phyloP scores from a whole-genome alignment of 2,797 vertebrate genomes.

The Melanotaenia pygmaea region DNA sequence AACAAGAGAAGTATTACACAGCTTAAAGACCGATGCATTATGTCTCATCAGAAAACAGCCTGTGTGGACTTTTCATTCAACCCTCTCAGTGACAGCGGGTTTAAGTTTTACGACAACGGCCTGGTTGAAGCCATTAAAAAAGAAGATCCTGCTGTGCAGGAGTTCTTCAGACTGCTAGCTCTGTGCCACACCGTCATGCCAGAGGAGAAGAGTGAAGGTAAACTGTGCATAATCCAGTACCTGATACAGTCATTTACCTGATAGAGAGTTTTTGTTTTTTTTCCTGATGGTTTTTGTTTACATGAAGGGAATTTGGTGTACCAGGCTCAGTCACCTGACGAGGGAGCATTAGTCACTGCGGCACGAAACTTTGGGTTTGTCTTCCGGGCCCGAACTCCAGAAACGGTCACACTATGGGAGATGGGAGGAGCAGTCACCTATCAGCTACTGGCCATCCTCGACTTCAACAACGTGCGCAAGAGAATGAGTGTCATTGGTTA shows the following conservation, averaged over 20 bases:
- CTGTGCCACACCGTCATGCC: constrained; percentile 95
- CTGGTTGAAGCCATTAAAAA: constrained; percentile 87
- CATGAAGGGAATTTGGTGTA: constrained; percentile 86
- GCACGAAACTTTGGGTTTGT: constrained; percentile 93
- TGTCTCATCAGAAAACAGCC: constrained; percentile 79
- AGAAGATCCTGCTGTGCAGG: constrained; percentile 84
- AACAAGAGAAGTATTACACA: neutral
- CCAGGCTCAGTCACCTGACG: constrained; percentile 94
- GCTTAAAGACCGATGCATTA: neutral
- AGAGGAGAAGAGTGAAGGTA: constrained; percentile 90
- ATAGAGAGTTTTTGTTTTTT: neutral
- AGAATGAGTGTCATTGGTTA: constrained; percentile 95
- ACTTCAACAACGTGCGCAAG: constrained; percentile 95
- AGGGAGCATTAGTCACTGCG: constrained; percentile 91
- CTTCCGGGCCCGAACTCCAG: constrained; percentile 89
- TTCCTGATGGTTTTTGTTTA: constrained; percentile 42
- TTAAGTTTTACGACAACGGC: constrained; percentile 86
- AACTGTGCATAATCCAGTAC: neutral
- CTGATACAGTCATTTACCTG: too few relatives aligned
- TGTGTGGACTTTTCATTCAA: constrained; percentile 88
- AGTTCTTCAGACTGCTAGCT: constrained; percentile 92
- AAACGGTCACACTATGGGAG: constrained; percentile 88
- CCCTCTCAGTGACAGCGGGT: constrained; percentile 75
- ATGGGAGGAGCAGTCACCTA: constrained; percentile 88
- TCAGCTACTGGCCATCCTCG: constrained; percentile 91